Conservation (phyloP, 1,140 invertebrate species). For the Papilio dardanus region DNA sequence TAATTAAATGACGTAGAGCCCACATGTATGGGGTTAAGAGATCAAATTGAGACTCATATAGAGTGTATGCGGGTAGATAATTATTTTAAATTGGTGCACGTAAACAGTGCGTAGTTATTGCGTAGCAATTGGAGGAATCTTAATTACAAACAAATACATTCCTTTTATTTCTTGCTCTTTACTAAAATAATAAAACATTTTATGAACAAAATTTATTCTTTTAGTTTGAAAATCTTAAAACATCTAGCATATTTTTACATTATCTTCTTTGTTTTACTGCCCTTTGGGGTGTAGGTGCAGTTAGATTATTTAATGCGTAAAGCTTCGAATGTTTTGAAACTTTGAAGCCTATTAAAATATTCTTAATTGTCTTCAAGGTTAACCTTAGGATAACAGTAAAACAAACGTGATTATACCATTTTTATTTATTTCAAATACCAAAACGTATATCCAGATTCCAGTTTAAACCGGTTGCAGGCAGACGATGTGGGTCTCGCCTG, state of each 20-base stretch:
- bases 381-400: background rate
- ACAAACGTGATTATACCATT: background rate
- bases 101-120: background rate
- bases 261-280: too few species aligned
- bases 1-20: background rate
- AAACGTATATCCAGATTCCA: slow-evolving; percentile 2
- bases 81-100: slow-evolving; percentile 12
- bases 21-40: background rate
- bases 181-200: background rate
- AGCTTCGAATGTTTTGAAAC: background rate
- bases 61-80: slow-evolving; percentile 13
- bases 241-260: too few species aligned
- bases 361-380: background rate
- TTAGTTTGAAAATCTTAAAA: background rate
- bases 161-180: background rate
- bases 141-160: background rate
- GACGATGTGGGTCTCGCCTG: background rate
- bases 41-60: slow-evolving; percentile 3
- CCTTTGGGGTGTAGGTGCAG: too few species aligned
- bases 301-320: background rate
- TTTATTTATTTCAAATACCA: slow-evolving; percentile 22
- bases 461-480: slow-evolving; percentile 7
- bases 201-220: too few species aligned
- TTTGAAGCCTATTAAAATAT: background rate
- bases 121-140: background rate